A percentile compares a stretch with the other conserved stretches of the same genome.
Evolutionary conservation across 2,113 vertebrate species (phyloP).

Genomic region (Pristiophorus japonicus): DNA sequence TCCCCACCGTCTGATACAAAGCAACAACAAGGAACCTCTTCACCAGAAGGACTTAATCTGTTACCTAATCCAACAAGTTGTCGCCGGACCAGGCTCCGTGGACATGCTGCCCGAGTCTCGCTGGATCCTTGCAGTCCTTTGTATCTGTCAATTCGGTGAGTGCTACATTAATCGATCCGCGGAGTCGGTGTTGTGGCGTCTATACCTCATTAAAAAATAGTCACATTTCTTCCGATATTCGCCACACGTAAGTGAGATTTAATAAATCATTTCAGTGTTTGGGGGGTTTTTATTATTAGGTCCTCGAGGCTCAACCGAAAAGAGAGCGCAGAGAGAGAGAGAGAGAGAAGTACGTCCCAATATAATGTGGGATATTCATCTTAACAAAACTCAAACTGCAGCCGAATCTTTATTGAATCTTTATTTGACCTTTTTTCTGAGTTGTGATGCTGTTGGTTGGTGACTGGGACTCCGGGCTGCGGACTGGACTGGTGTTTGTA

Average conservation of each 20-base stretch:
- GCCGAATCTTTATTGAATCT: neutral
- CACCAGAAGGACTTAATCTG: neutral
- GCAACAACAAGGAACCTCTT: too few species aligned
- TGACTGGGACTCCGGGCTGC: neutral
- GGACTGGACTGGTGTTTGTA: neutral
- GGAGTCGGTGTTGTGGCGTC: neutral
- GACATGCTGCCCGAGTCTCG: neutral
- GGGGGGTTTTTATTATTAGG: neutral
- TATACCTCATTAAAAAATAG: neutral
- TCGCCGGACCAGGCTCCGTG: neutral
- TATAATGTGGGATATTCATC: neutral
- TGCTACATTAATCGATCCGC: neutral
- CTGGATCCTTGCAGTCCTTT: slow-evolving; percentile 7
- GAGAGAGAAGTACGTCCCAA: neutral
- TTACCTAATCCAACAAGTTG: neutral
- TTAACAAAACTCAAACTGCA: neutral
- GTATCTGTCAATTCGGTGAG: slow-evolving; percentile 15
- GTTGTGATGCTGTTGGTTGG: neutral
- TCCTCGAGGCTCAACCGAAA: neutral
- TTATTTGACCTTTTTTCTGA: too few species aligned
- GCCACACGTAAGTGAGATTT: neutral
- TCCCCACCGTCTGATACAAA: neutral
- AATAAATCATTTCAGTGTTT: neutral
- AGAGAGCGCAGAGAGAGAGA: neutral
- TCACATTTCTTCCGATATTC: neutral